phyloP scores from a whole-genome alignment of 2,888 invertebrate genomes.

The Matsumyia berberina region DNA sequence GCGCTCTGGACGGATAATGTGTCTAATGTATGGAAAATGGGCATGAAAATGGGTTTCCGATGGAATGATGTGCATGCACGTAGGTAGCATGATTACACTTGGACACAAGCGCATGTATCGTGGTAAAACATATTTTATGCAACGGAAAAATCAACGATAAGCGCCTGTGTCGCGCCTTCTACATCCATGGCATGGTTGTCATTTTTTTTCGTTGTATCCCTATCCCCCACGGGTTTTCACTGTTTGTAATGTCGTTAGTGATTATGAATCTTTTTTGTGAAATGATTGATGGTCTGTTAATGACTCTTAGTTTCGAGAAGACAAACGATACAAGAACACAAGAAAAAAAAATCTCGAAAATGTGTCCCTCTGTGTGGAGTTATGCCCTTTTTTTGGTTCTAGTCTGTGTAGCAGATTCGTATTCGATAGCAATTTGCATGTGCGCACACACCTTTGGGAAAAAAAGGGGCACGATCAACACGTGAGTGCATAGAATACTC shows the following conservation, averaged over 20 bases:
- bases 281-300: constrained; percentile 76
- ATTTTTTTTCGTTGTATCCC: constrained; percentile 14
- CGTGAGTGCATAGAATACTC: constrained; percentile 68
- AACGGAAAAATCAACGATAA: constrained; percentile 59
- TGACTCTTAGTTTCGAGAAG: constrained; percentile 73
- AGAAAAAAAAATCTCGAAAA: constrained; percentile 50
- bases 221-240: constrained; percentile 52
- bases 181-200: constrained; percentile 17
- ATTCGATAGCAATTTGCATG: constrained; percentile 72
- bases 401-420: constrained; percentile 37
- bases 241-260: constrained; percentile 75
- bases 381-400: constrained; percentile 6
- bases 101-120: constrained; percentile 54
- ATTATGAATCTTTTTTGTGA: constrained; percentile 73
- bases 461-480: constrained; percentile 71
- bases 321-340: constrained; percentile 40
- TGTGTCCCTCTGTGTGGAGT: constrained; percentile 41
- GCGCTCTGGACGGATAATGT: constrained; percentile 63
- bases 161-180: constrained; percentile 68
- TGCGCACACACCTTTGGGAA: constrained; percentile 58
- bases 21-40: constrained; percentile 70
- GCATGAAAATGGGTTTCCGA: constrained; percentile 73
- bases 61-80: constrained; percentile 32
- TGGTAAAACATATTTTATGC: constrained; percentile 75
- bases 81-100: constrained; percentile 61